Evolutionary conservation across 2,888 invertebrate genomes (phyloP), one percentile per base, ranked within the genome.

Genomic region (Pherbina coryleti): DNA sequence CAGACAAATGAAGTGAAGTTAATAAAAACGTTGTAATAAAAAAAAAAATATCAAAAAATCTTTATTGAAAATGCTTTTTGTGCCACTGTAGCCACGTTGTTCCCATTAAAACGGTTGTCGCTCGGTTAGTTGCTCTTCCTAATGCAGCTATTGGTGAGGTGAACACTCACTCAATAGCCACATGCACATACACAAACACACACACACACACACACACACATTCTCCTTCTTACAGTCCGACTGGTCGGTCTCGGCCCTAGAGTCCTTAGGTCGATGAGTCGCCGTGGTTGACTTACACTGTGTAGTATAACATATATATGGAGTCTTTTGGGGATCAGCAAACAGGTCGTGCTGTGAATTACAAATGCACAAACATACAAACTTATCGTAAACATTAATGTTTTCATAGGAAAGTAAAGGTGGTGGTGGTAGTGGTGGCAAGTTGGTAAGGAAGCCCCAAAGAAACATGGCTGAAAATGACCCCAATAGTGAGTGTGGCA

Each of bases 271-370:
- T 37, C 64, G 64, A 34, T 37, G n/a, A 51, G 69, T 69, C 28
- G 28, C 19, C 51, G 28, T 51, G 25, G 51, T 51, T 25, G 69
- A n/a, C n/a, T 49, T 34, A 34, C 9, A 28, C 28, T 22, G 28
- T 69, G 28, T n/a, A 17, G 51, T 22, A 69, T 14, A 69, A 17
- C 69, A 28, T 49, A 49, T 25, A 69, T 51, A 69, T 17, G 19
- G 69, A 11, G 51, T 22, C 51, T 69, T 69, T 69, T 34, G 25
- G 69, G 69, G 69, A 53, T 69, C 69, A 69, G 69, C 69, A 69
- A 69, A 69, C 69, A 69, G 69, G 69, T 69, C 69, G 69, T 69
- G 49, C 51, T 69, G 69, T 69, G 69, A 69, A 14, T 69, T 67
- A 37, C 2, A 67, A 67, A 67, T 67, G 22, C 2, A 67, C 22